Base-by-base conservation (phyloP, 1,140 invertebrate genomes). In the Lepidurus arcticus region DNA sequence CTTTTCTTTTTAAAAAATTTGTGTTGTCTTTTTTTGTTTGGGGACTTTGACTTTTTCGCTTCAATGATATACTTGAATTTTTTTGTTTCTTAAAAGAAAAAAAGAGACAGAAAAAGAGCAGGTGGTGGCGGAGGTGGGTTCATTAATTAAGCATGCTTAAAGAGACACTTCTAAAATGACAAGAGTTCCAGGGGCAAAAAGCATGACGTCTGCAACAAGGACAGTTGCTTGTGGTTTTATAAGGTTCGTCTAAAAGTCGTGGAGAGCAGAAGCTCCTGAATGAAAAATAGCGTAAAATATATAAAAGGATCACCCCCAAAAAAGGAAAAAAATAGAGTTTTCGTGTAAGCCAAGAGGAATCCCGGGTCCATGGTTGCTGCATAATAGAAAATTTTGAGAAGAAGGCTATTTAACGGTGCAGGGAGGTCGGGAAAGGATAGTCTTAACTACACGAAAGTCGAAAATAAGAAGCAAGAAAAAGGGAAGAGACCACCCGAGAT, bases 111-210 rank as follows among this genome's bases (percentile, higher is more conserved):
- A 65, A 65, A 65, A 65, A n/a, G 21, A 65, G 53, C 53, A 65
- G 53, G 53, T 65, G 53, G 53, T 9, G 21, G 13, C 16, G 53
- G 53, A 21, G 21, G 53, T 13, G 13, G 53, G 53, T 65, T 65
- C 53, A 65, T 65, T 65, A 65, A 65, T 65, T 65, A 65, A 65
- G 53, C 53, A 21, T 65, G 53, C 53, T 65, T 34, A 65, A 65
- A 65, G 13, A 65, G 53, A 65, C 53, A 65, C 53, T 65, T 65
- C 5, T 65, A 7, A 34, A n/a, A 65, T 21, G 53, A 65, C 53
- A 16, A 65, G 53, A 65, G 53, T 65, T 65, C 53, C 53, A 21
- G n/a, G 13, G 16, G 53, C 21, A 21, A 13, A 65, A 21, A 13
- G 16, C 21, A 7, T 21, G 21, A 65, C 53, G 21, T 65, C 53